phyloP scores from a whole-genome alignment of 2,797 vertebrate genomes.

The Pseudochirops cupreus region DNA sequence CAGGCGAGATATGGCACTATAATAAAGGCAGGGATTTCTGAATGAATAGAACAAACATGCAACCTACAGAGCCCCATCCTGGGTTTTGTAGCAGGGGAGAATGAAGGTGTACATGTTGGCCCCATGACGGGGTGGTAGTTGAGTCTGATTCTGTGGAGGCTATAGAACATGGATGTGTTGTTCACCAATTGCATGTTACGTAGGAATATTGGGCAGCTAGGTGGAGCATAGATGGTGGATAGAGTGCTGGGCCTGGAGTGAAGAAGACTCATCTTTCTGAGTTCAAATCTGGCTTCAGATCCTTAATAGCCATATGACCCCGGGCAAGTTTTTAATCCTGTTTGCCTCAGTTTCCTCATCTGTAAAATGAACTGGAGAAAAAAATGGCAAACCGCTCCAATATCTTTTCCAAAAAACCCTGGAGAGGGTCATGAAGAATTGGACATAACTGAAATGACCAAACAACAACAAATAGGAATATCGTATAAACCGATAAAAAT shows the following conservation, averaged over 20 bases:
- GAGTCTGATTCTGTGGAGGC: background rate
- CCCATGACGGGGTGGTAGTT: background rate
- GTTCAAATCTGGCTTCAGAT: too few species aligned
- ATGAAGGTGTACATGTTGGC: background rate
- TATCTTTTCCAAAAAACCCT: background rate
- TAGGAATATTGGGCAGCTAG: background rate
- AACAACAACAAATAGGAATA: background rate
- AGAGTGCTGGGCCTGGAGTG: too few species aligned
- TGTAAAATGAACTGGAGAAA: background rate
- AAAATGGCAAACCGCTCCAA: background rate
- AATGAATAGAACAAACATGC: background rate
- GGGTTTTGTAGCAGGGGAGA: background rate
- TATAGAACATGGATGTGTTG: background rate
- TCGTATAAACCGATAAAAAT: background rate
- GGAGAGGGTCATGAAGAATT: background rate
- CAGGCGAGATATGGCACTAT: constrained; percentile 38
- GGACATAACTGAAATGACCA: background rate
- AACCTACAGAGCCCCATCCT: background rate
- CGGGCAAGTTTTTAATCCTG: background rate
- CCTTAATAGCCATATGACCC: background rate
- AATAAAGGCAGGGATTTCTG: constrained; percentile 1
- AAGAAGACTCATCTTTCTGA: too few species aligned
- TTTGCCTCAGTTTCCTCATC: background rate
- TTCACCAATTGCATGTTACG: background rate
- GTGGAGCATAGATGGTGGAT: background rate